phyloP scores from a whole-genome alignment of 2,113 vertebrate species.

The Laticauda colubrina region DNA sequence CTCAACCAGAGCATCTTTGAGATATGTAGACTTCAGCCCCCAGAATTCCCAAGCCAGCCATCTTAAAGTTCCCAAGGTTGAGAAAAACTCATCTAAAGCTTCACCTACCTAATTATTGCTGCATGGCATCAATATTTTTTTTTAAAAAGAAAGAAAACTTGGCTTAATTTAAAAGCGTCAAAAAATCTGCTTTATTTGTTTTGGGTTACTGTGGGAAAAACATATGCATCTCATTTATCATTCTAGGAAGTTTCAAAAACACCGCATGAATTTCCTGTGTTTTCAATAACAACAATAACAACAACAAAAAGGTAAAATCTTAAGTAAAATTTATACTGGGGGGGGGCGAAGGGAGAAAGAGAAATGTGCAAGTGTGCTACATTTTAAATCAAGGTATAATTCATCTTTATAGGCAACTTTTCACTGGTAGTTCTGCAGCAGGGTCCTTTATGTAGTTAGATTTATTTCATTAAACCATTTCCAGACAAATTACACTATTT shows the following conservation, averaged over 20 bases:
- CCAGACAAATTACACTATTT: conserved; percentile 21
- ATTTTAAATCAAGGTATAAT: conserved; percentile 13
- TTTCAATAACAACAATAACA: conserved; percentile 71
- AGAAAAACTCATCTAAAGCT: background rate
- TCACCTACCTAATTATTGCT: background rate
- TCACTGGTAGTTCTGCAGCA: conserved; percentile 42
- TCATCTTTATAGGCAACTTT: conserved; percentile 53
- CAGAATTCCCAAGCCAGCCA: no score
- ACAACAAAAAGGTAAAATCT: conserved; percentile 57
- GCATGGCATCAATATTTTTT: background rate
- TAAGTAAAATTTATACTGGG: conserved; percentile 61
- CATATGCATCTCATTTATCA: conserved; percentile 73
- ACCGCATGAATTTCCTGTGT: conserved; percentile 72
- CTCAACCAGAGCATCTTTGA: no score
- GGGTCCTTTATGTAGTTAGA: conserved; percentile 37
- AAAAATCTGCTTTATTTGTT: conserved; percentile 71
- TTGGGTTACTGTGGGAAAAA: conserved; percentile 69
- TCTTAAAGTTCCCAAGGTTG: no score
- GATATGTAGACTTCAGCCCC: background rate
- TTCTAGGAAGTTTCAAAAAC: conserved; percentile 71
- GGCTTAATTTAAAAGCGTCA: conserved; percentile 63
- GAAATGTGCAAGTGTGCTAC: conserved; percentile 33
- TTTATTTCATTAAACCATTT: conserved; percentile 38
- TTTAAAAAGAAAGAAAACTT: conserved; percentile 39
- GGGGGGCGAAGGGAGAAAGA: conserved; percentile 16